phyloP scores from a whole-genome alignment of 2,113 vertebrate species.

The Benthochromis sp. region DNA sequence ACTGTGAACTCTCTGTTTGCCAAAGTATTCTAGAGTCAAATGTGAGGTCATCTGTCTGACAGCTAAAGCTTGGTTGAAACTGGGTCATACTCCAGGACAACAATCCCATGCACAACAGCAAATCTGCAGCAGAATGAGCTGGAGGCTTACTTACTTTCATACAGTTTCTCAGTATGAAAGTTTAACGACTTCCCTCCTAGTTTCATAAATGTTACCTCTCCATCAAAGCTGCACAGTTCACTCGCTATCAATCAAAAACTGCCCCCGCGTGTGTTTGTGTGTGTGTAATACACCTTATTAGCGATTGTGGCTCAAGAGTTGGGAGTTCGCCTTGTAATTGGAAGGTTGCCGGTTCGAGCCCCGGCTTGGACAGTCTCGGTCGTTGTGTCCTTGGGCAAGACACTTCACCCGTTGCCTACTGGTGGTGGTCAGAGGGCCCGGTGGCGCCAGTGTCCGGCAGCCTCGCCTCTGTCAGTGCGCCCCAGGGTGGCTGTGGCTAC shows the following conservation, averaged over 20 bases:
- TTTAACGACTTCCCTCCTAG: not conserved
- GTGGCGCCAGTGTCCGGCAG: too few species aligned
- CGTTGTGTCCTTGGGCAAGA: too few species aligned
- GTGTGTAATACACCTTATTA: not conserved
- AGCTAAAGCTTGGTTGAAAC: not conserved
- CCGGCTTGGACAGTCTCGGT: too few species aligned
- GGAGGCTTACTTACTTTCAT: not conserved
- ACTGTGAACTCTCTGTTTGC: not conserved
- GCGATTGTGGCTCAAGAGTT: too few species aligned
- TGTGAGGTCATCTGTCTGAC: not conserved
- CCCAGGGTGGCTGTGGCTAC: too few species aligned
- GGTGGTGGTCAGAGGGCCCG: too few species aligned
- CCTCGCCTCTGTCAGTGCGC: too few species aligned
- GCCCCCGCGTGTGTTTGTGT: not conserved
- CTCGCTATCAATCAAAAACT: not conserved
- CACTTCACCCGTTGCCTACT: too few species aligned
- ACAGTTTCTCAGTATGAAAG: not conserved
- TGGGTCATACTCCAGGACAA: not conserved
- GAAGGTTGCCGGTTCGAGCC: too few species aligned
- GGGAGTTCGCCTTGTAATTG: too few species aligned
- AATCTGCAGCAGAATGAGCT: not conserved
- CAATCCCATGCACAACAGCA: not conserved
- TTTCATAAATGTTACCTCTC: not conserved
- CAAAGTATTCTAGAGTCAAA: not conserved
- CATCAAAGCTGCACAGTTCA: not conserved